A percentile compares a stretch with the other conserved stretches of the same genome.
phyloP scores from a whole-genome alignment of 2,797 vertebrate genomes.

The Halcyon chelicuti region DNA sequence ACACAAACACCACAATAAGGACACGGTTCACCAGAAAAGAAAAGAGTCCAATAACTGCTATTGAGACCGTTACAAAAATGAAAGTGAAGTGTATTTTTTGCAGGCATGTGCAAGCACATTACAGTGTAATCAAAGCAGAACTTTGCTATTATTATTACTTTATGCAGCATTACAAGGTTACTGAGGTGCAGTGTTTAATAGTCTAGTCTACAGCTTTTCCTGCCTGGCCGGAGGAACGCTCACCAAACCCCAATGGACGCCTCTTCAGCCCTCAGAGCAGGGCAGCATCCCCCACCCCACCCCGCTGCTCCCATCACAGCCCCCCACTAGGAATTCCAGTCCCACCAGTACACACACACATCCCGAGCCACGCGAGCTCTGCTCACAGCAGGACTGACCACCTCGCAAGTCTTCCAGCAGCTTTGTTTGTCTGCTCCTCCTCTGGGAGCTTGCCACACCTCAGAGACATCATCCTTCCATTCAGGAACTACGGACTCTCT shows the following conservation, averaged over 20 bases:
- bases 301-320: background rate
- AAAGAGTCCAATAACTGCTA: conserved; percentile 80
- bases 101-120: conserved; percentile 86
- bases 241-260: conserved; percentile 71
- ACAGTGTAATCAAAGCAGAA: conserved; percentile 85
- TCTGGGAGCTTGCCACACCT: background rate
- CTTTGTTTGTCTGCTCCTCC: background rate
- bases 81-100: conserved; percentile 85
- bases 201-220: conserved; percentile 80
- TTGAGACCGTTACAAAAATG: conserved; percentile 85
- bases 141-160: conserved; percentile 87
- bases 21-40: conserved; percentile 85
- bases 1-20: conserved; percentile 84
- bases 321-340: background rate
- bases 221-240: conserved; percentile 80
- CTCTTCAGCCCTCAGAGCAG: accelerated
- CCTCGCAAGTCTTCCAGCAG: background rate
- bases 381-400: background rate
- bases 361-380: background rate
- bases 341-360: accelerated
- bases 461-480: background rate
- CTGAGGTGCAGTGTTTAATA: conserved; percentile 90
- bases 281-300: background rate
- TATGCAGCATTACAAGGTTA: conserved; percentile 94
- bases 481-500: background rate